Conservation (phyloP, 2,888 invertebrate genomes). For the Pyrgus malvae region DNA sequence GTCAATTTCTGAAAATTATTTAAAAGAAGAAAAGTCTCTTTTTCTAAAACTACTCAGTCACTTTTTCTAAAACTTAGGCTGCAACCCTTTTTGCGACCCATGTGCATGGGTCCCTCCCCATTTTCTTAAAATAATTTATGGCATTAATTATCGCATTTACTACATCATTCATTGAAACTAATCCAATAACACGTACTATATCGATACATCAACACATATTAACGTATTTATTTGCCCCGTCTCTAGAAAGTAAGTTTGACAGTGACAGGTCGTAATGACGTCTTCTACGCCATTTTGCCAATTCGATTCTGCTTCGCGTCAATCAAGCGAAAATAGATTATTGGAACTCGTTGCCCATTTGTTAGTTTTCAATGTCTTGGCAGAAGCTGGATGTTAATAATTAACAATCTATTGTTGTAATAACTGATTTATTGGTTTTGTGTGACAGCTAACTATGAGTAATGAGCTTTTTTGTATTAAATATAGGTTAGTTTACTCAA, state of each 20-base stretch:
- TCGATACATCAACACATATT: background rate
- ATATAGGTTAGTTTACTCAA: no score
- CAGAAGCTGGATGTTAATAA: conserved; percentile 3
- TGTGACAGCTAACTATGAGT: background rate
- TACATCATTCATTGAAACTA: no score
- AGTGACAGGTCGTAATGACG: background rate
- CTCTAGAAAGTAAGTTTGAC: background rate
- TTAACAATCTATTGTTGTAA: background rate
- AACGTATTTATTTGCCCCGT: background rate
- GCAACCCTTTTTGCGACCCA: no score
- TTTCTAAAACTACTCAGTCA: no score
- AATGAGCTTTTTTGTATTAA: no score
- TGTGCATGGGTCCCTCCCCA: no score
- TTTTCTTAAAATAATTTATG: no score
- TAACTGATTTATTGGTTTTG: background rate
- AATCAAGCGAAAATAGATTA: conserved; percentile 41
- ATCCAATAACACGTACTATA: no score
- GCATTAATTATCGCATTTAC: no score
- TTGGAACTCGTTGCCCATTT: conserved; percentile 35
- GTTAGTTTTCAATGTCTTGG: conserved; percentile 39
- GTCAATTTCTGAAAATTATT: no score
- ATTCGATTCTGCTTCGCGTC: conserved; percentile 46
- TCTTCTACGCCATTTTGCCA: conserved; percentile 37
- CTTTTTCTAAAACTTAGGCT: no score
- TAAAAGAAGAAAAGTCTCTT: no score